Percentiles rank a stretch among this genome's conserved stretches.
These are phyloP conservation scores for Callithrix jacchus DNA, from an alignment of 2,113 vertebrate genomes.

Conservation along the genomic window DNA sequence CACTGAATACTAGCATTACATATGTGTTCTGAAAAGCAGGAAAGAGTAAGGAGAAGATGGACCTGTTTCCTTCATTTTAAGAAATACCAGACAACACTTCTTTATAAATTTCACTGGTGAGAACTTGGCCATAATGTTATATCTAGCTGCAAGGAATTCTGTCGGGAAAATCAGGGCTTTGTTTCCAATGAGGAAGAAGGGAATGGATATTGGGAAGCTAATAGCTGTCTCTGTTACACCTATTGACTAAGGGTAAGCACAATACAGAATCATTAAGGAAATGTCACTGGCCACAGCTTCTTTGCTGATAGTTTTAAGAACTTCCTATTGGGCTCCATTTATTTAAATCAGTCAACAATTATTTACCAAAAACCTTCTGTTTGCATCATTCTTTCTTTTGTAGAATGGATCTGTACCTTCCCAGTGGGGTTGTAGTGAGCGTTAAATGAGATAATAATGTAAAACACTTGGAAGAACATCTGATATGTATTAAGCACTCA, in stretches of 20 bases:
- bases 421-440: neutral
- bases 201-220: constrained; percentile 1
- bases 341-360: constrained; percentile 28
- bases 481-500: neutral
- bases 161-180: neutral
- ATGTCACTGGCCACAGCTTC: neutral
- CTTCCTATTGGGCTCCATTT: constrained; percentile 30
- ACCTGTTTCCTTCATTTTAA: neutral
- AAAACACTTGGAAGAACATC: constrained; percentile 2
- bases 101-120: constrained; percentile 13
- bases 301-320: constrained; percentile 50
- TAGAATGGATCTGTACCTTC: neutral
- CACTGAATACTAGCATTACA: neutral
- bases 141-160: constrained; percentile 22
- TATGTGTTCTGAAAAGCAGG: neutral
- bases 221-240: neutral
- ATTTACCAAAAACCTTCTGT: constrained; percentile 28
- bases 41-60: constrained; percentile 20
- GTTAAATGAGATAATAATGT: constrained; percentile 29
- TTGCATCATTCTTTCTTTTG: constrained; percentile 10
- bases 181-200: constrained; percentile 25
- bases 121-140: neutral
- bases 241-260: constrained; percentile 25
- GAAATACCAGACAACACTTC: constrained; percentile 20
- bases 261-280: constrained; percentile 31